Base-by-base conservation (phyloP, 64 coral and sea anemone species). In the Pocillopora verrucosa region DNA sequence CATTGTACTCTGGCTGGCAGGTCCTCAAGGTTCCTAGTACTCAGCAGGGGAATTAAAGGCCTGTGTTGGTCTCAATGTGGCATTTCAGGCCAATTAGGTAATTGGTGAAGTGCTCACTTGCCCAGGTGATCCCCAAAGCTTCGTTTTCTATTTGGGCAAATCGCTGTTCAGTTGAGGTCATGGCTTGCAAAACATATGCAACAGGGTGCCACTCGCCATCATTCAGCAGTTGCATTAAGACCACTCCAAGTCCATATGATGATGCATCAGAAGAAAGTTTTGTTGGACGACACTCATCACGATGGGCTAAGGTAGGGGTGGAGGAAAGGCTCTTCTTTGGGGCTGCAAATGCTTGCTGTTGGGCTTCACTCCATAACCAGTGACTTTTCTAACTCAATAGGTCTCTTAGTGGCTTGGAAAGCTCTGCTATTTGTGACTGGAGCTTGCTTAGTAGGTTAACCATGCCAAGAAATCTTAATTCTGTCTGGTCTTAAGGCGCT, bases 331-430 rank as follows among this genome's bases (percentile, higher is more conserved):
- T 78, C 19, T 1, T 15, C 7, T 78, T 78, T 0, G 58, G 51
- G 51, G 76, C 20, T 11, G 16, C 16, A 19, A 78, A 78, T 16
- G 76, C 76, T 58, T 78, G 20, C 19, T 78, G 2, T 59, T 58
- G 76, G 9, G 76, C 76, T 22, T 78, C 76, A 58, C 76, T 45
- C 76, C 24, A 79, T 59, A 22, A 24, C 24, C 51, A 79, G 45
- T 79, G 76, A 12, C 22, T 78, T 24, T 78, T 78, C 7, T 0
- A 78, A 57, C 76, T 58, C 19, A 77, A 14, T 10, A 78, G 56
- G 51, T 79, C 76, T 51, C 76, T 79, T n/a, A 59, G 76, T 58
- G 76, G 76, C 17, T 79, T 79, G 16, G 76, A 79, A 11, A 58
- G 51, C 51, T 79, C 76, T 25, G 76, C 57, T 56, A 58, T 58